Evolutionary conservation across 2,888 invertebrate species (phyloP).

Genomic region (Cheilosia impressa): DNA sequence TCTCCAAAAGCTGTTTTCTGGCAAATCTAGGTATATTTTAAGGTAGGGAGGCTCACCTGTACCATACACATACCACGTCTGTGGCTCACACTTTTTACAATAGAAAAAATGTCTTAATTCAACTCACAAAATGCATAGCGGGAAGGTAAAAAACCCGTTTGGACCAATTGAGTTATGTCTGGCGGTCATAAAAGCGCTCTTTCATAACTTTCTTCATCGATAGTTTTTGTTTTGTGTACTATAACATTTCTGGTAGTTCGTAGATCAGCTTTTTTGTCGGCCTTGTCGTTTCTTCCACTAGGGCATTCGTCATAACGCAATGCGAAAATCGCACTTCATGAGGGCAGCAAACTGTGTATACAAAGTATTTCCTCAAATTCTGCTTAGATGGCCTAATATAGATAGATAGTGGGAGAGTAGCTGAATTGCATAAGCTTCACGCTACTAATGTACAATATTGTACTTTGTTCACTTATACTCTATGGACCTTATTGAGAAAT

Average conservation of each 20-base stretch:
- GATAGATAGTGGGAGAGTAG: constrained; percentile 5
- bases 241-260: constrained; percentile 31
- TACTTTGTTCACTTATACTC: constrained; percentile 25
- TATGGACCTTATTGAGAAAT: constrained; percentile 41
- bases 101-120: constrained; percentile 18
- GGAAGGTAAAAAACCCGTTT: constrained; percentile 55
- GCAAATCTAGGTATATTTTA: constrained; percentile 7
- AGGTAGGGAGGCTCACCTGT: constrained; percentile 14
- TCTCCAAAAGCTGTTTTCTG: constrained; percentile 16
- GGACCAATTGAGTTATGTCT: constrained; percentile 53
- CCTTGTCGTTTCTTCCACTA: constrained; percentile 42
- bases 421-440: constrained; percentile 31
- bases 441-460: constrained; percentile 5
- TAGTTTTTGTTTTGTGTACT: constrained; percentile 24
- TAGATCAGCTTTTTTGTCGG: constrained; percentile 30
- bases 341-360: neutral
- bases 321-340: constrained; percentile 60
- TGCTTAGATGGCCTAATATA: neutral
- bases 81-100: constrained; percentile 35
- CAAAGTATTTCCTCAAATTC: constrained; percentile 24
- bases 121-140: constrained; percentile 50
- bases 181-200: constrained; percentile 48
- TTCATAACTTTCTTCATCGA: constrained; percentile 66
- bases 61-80: constrained; percentile 5
- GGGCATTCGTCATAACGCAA: constrained; percentile 28